Evolutionary conservation across 2,888 invertebrate species (phyloP), one percentile per base, ranked within the genome.

Genomic region (Tenodera sinensis): DNA sequence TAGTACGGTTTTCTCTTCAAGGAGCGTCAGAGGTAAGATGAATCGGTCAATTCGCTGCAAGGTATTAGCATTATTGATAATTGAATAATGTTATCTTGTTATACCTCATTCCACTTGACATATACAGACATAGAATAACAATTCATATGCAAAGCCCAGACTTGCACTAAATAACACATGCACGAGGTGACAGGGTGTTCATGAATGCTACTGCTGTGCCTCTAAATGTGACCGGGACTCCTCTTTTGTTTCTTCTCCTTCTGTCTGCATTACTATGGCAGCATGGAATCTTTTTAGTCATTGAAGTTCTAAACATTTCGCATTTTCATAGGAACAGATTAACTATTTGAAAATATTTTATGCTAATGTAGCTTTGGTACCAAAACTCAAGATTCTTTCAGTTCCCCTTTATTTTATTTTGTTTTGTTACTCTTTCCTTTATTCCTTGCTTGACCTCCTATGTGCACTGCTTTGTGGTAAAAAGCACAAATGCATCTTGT

Each of bases 11-110:
- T 89, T 89, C 86, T 89, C 87, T 85, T 89, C 89, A 90, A 90
- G 91, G 90, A 90, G 86, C 90, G 47, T 84, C 89, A 89, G 91
- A 91, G 91, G 91, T 91, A 91, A 91, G 91, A 90, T 90, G 89
- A 90, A 87, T 90, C 87, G 90, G 90, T 90, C 89, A 90, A 20
- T 90, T 90, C 88, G 90, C 89, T 90, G 90, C 90, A 90, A 90
- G 90, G 90, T 90, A 90, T 89, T 90, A 90, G 90, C 90, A 89
- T 90, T 88, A 90, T 90, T 88, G 88, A 89, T 90, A 89, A 90
- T 89, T 90, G 90, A 90, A 90, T 90, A 90, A 89, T 90, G 90
- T 90, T 89, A 90, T 89, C 88, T 90, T 89, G 89, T 90, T 90
- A 88, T 89, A 89, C 89, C 87, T 83, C 84, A 89, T 71, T 87